phyloP scores from a whole-genome alignment of 1,140 invertebrate species.

The Drosophila fuyamai region DNA sequence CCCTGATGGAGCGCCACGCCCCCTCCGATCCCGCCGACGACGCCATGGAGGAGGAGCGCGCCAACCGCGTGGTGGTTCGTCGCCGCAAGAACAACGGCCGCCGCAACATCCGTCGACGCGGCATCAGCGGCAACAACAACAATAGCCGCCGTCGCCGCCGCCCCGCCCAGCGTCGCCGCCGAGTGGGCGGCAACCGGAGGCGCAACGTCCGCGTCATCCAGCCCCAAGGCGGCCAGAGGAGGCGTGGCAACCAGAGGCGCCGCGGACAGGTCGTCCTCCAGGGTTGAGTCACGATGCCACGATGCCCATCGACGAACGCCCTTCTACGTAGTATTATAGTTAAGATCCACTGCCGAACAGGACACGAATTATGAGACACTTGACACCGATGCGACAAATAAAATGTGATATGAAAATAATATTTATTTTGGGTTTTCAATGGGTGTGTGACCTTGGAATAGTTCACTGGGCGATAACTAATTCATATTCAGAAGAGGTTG shows the following conservation, averaged over 20 bases:
- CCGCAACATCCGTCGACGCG: conserved; percentile 54
- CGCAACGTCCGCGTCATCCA: conserved; percentile 50
- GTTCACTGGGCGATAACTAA: no score
- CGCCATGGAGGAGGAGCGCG: conserved; percentile 61
- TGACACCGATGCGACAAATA: conserved; percentile 54
- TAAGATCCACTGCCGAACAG: conserved; percentile 43
- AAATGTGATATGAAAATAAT: conserved; percentile 71
- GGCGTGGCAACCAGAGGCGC: conserved; percentile 49
- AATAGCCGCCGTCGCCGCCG: conserved; percentile 36
- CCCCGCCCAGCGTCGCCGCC: conserved; percentile 52
- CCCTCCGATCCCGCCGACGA: conserved; percentile 5
- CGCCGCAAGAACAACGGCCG: conserved; percentile 65
- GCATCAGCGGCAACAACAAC: conserved; percentile 7
- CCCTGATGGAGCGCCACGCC: conserved; percentile 69
- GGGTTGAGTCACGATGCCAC: conserved; percentile 26
- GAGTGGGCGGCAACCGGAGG: conserved; percentile 40
- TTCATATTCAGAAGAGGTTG: no score
- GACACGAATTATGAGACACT: conserved; percentile 20
- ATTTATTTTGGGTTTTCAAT: neutral
- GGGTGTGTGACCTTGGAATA: neutral
- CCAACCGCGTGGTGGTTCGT: conserved; percentile 77
- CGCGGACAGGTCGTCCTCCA: conserved; percentile 53
- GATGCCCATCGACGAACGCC: neutral
- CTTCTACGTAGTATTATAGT: conserved; percentile 70
- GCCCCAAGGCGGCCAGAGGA: conserved; percentile 28